phyloP scores from a whole-genome alignment of 2,797 vertebrate genomes.

The Orientallactaga sibirica region DNA sequence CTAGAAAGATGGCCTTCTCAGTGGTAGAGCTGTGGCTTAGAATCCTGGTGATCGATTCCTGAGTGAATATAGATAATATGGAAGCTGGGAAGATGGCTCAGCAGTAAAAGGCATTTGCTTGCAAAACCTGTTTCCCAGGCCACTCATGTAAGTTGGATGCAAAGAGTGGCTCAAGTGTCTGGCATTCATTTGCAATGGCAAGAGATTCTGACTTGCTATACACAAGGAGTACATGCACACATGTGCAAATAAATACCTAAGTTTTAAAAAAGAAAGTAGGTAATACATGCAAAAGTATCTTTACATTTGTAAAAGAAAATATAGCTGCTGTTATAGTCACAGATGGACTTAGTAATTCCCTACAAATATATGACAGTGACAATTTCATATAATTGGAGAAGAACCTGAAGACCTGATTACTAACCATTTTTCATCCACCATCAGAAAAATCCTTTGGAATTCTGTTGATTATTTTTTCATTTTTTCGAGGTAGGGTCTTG shows the following conservation, averaged over 20 bases:
- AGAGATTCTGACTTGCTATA: too few relatives aligned
- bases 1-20: neutral
- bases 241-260: too few relatives aligned
- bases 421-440: neutral
- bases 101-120: too few relatives aligned
- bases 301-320: constrained; percentile 20
- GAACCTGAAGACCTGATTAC: neutral
- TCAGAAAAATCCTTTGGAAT: constrained; percentile 7
- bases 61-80: too few relatives aligned
- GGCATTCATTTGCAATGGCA: too few relatives aligned
- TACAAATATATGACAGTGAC: neutral
- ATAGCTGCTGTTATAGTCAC: neutral
- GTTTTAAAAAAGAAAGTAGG: neutral
- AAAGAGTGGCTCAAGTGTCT: too few relatives aligned
- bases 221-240: too few relatives aligned
- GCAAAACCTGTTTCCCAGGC: too few relatives aligned
- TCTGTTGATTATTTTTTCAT: neutral
- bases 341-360: neutral
- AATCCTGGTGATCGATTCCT: neutral
- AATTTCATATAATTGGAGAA: neutral
- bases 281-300: neutral
- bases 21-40: neutral
- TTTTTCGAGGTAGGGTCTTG: too few relatives aligned
- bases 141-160: too few relatives aligned
- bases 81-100: too few relatives aligned